Conservation (phyloP, 2,797 vertebrate species). For the Nannoperca obscura region DNA sequence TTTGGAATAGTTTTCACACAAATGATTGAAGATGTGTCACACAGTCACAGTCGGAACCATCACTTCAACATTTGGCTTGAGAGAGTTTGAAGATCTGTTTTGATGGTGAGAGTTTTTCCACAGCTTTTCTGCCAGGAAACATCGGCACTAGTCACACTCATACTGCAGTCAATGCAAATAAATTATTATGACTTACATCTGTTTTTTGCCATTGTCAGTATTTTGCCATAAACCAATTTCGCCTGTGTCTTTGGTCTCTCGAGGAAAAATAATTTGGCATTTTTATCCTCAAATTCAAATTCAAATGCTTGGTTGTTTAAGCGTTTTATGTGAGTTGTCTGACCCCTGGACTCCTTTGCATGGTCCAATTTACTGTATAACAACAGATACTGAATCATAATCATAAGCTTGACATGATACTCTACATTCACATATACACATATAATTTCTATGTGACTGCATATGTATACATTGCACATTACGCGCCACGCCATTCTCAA, state of each 20-base stretch:
- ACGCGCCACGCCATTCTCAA: slow-evolving; percentile 25
- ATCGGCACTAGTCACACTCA: slow-evolving; percentile 20
- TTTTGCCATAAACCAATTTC: not conserved
- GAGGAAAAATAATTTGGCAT: not conserved
- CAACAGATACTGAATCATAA: slow-evolving; percentile 2
- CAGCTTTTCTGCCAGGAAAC: slow-evolving; percentile 45
- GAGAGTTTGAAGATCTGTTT: slow-evolving; percentile 14
- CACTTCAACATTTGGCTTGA: slow-evolving; percentile 23
- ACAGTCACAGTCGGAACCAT: slow-evolving; percentile 27
- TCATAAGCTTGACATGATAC: not conserved
- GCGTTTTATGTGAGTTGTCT: not conserved
- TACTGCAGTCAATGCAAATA: slow-evolving; percentile 17
- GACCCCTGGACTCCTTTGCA: not conserved
- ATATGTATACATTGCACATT: slow-evolving; percentile 21
- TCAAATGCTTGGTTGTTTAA: not conserved
- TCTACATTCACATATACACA: not conserved
- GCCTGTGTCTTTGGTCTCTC: not conserved
- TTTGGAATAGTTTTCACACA: slow-evolving; percentile 14
- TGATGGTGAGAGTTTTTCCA: slow-evolving; percentile 16
- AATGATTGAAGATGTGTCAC: slow-evolving; percentile 26
- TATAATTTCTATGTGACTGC: slow-evolving; percentile 37
- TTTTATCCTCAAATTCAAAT: slow-evolving; percentile 2
- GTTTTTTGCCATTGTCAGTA: slow-evolving; percentile 6
- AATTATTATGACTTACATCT: slow-evolving; percentile 35
- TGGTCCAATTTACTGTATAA: not conserved